Evolutionary conservation across 1,140 invertebrate genomes (phyloP).

Genomic region (Drosophila littoralis): DNA sequence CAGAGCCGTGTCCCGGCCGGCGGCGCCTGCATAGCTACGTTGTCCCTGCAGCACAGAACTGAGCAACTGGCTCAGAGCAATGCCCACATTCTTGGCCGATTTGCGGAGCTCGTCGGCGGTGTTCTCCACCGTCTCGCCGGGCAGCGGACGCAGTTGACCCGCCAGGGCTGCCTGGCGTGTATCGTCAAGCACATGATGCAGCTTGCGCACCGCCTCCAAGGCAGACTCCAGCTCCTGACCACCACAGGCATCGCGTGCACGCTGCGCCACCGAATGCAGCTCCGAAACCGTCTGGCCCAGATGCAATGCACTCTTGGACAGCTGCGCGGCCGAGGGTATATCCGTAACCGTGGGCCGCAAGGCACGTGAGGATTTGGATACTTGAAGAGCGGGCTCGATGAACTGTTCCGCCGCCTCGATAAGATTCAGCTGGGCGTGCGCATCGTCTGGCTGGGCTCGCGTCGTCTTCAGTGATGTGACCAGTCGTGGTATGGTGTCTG

Average conservation of each 20-base stretch:
- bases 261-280: constrained; percentile 89
- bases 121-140: constrained; percentile 93
- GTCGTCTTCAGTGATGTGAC: constrained; percentile 93
- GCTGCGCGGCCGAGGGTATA: constrained; percentile 89
- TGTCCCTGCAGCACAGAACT: constrained; percentile 94
- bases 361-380: constrained; percentile 91
- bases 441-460: constrained; percentile 89
- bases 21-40: constrained; percentile 92
- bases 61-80: constrained; percentile 91
- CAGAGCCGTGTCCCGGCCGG: constrained; percentile 92
- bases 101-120: constrained; percentile 90
- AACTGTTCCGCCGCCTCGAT: constrained; percentile 95
- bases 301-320: constrained; percentile 83
- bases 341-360: constrained; percentile 94
- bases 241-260: constrained; percentile 94
- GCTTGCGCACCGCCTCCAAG: constrained; percentile 90
- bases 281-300: constrained; percentile 85
- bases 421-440: constrained; percentile 91
- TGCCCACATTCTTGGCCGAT: constrained; percentile 87
- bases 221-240: constrained; percentile 94
- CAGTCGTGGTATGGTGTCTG: constrained; percentile 92
- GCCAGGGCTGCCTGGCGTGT: constrained; percentile 90
- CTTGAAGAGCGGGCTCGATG: constrained; percentile 88
- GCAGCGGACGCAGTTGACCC: constrained; percentile 91
- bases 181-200: constrained; percentile 93